Evolutionary conservation across 2,888 invertebrate genomes (phyloP), one percentile per base, ranked within the genome.

Genomic region (Poecilobothrus nobilitatus): DNA sequence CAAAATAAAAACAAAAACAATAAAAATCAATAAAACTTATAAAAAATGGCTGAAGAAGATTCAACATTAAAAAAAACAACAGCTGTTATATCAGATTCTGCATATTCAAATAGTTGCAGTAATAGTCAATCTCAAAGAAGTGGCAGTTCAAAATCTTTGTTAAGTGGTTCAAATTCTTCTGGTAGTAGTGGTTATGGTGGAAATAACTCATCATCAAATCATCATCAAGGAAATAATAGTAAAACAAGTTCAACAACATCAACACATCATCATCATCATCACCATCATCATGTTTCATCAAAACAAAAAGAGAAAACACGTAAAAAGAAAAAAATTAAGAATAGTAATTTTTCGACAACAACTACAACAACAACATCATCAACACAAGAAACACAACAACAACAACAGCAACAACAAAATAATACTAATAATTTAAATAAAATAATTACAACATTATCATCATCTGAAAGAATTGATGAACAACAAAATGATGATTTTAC

Each of bases 161-260:
- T 79, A 2, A 89, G 89, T 62, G 88, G 87, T n/a, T 91, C 91
- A 76, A 87, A 90, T 76, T 91, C 89, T 0, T 91, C 91, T 63
- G 88, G 89, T 64, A 91, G 91, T 81, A 91, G 91, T 79, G 91
- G 91, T 2, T 92, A 92, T 84, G 88, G 90, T 64, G 91, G 90
- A 1, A 87, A 88, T 72, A 86, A 85, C 0, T 87, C 87, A 0
- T 85, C 84, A 53, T 18, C 15, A 18, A 12, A 53, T 53, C 53
- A 53, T 53, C 53, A 87, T 87, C 77, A 80, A 71, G 66, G 68
- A 68, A 37, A 33, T 27, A 34, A 66, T 27, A 62, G 6, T 22
- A 37, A 37, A 34, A 37, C n/a, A 63, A 33, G 20, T 33, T 6
- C 12, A 33, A 53, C 6, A 53, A 18, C 21, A 61, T 85, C 84